Conservation (phyloP, 2,113 vertebrate genomes). For the Tachycineta bicolor region DNA sequence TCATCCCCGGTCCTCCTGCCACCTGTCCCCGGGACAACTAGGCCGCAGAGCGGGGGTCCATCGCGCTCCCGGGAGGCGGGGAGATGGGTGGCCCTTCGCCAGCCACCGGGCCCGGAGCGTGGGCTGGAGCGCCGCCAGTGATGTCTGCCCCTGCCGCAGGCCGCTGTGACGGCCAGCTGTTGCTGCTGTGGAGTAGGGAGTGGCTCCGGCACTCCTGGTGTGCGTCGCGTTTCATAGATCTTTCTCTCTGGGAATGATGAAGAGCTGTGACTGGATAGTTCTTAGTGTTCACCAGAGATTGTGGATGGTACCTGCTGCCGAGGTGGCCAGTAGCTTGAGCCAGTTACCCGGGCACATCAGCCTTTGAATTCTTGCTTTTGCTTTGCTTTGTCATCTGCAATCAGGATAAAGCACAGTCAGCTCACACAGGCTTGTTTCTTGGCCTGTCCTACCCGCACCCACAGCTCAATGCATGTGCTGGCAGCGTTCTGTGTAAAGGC, state of each 20-base stretch:
- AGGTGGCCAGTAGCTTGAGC: rapidly evolving
- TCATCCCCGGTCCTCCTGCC: background rate
- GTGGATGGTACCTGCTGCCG: rapidly evolving
- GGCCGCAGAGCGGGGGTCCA: rapidly evolving
- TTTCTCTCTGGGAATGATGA: rapidly evolving
- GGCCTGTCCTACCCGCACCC: rapidly evolving
- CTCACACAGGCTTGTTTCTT: background rate
- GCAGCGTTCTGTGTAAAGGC: background rate
- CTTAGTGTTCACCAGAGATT: rapidly evolving
- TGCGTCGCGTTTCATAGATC: rapidly evolving
- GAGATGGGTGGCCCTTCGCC: rapidly evolving
- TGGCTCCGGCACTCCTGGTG: rapidly evolving
- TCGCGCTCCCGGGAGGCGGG: background rate
- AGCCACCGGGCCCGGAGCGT: background rate
- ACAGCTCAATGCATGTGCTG: rapidly evolving
- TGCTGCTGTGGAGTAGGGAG: background rate
- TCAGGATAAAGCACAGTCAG: no score
- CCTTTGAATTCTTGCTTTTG: background rate
- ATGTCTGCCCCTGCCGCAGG: background rate
- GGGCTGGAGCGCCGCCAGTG: background rate
- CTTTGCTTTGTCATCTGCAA: background rate
- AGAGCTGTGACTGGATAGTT: rapidly evolving
- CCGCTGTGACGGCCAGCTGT: background rate
- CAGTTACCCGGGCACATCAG: rapidly evolving
- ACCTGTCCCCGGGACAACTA: rapidly evolving